A percentile compares a stretch with the other conserved stretches of the same genome.
phyloP scores from a whole-genome alignment of 1,140 invertebrate genomes.

The Brachystomella parvula region DNA sequence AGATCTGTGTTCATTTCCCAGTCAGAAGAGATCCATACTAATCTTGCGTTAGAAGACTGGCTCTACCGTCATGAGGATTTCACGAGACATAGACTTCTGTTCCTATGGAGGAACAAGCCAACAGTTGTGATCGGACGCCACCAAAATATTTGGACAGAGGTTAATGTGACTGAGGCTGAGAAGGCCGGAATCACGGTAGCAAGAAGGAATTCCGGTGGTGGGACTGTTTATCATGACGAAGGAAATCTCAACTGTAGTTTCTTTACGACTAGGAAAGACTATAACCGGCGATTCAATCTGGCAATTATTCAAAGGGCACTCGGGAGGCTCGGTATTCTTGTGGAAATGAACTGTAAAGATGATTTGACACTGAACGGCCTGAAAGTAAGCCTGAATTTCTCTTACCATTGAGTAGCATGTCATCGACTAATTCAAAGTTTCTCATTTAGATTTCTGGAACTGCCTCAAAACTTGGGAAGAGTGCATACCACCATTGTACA shows the following conservation, averaged over 20 bases:
- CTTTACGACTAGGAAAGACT: constrained; percentile 66
- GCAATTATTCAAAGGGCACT: constrained; percentile 72
- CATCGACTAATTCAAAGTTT: neutral
- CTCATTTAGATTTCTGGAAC: constrained; percentile 71
- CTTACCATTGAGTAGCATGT: neutral
- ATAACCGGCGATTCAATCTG: constrained; percentile 75
- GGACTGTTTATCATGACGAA: constrained; percentile 89
- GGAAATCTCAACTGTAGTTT: constrained; percentile 91
- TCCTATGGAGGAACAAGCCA: constrained; percentile 85
- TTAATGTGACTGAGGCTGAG: constrained; percentile 57
- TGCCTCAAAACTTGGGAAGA: constrained; percentile 76
- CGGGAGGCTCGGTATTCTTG: constrained; percentile 65
- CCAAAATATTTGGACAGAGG: constrained; percentile 94
- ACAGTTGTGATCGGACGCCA: constrained; percentile 91
- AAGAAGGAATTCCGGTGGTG: constrained; percentile 88
- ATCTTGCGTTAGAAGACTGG: constrained; percentile 91
- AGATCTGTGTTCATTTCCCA: constrained; percentile 87
- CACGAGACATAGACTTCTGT: constrained; percentile 65
- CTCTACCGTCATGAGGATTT: constrained; percentile 79
- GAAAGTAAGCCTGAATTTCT: constrained; percentile 58
- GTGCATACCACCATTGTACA: constrained; percentile 91
- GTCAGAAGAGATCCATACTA: constrained; percentile 78
- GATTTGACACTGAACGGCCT: constrained; percentile 72
- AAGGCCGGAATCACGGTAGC: constrained; percentile 62
- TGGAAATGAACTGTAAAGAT: constrained; percentile 65